A percentile compares a stretch with the other conserved stretches of the same genome.
phyloP scores from a whole-genome alignment of 2,888 invertebrate species.

The Phania funesta region DNA sequence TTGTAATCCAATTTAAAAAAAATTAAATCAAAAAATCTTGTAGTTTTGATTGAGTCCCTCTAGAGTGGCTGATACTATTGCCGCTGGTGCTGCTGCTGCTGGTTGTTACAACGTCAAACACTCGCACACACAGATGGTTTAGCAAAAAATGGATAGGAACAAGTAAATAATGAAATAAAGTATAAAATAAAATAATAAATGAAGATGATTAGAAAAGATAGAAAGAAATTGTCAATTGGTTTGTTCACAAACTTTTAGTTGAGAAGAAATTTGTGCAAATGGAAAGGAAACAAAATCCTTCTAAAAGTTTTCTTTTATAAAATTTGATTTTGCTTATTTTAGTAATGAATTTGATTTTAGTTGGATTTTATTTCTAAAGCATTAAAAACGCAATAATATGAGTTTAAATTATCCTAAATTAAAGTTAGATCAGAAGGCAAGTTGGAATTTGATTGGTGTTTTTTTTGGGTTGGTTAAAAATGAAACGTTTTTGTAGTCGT shows the following conservation, averaged over 20 bases:
- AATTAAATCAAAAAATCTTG: conserved; percentile 62
- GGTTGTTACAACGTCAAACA: conserved; percentile 9
- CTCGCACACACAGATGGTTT: not conserved
- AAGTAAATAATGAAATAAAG: conserved; percentile 65
- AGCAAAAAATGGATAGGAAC: not conserved
- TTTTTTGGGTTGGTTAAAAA: too few relatives aligned
- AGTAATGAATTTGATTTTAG: not conserved
- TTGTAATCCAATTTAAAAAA: conserved; percentile 66
- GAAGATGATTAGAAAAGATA: conserved; percentile 58
- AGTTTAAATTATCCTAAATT: not conserved
- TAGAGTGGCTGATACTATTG: conserved; percentile 36
- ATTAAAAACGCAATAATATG: not conserved
- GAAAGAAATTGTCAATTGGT: conserved; percentile 18
- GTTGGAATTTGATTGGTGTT: not conserved
- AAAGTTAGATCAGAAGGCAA: not conserved
- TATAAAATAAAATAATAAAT: conserved; percentile 65
- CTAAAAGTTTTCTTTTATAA: conserved; percentile 3
- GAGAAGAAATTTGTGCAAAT: conserved; percentile 7
- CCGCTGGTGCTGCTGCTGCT: not conserved
- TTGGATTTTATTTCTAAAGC: not conserved
- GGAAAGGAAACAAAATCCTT: not conserved
- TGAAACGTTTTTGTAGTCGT: too few relatives aligned
- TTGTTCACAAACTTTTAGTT: conserved; percentile 4
- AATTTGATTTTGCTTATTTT: conserved; percentile 28
- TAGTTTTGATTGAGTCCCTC: conserved; percentile 64